Percentiles rank a stretch among this genome's conserved stretches.
phyloP scores from a whole-genome alignment of 1,140 invertebrate species.

The Ctenoplectra terminalis region DNA sequence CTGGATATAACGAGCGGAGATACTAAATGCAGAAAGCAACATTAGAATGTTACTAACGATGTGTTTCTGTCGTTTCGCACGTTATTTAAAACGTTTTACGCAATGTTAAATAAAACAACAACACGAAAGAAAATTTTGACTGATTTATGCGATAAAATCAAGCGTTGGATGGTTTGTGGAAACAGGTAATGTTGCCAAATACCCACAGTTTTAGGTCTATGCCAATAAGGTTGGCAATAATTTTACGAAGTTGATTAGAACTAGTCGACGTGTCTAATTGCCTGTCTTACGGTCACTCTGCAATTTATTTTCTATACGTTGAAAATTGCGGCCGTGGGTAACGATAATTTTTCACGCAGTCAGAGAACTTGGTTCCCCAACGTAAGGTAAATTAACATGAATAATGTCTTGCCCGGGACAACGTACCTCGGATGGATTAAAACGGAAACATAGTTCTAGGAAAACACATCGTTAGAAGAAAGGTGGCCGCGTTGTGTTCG shows the following conservation, averaged over 20 bases:
- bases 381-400: background rate
- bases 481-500: background rate
- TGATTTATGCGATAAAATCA: conserved; percentile 4
- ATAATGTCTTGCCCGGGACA: conserved; percentile 7
- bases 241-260: conserved; percentile 49
- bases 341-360: conserved; percentile 21
- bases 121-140: conserved; percentile 7
- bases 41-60: background rate
- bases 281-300: conserved; percentile 41
- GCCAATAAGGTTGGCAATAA: conserved; percentile 50
- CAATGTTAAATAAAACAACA: background rate
- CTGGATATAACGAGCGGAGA: background rate
- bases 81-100: conserved; percentile 8
- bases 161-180: background rate
- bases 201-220: conserved; percentile 5
- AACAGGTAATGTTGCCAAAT: conserved; percentile 40
- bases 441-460: background rate
- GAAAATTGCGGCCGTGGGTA: conserved; percentile 6
- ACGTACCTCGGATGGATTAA: background rate
- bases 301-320: conserved; percentile 15
- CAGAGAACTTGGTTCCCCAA: background rate
- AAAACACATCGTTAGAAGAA: background rate
- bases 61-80: conserved; percentile 10
- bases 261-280: conserved; percentile 43
- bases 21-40: background rate